Percentiles rank a stretch among this genome's conserved stretches.
phyloP scores from a whole-genome alignment of 1,140 invertebrate species.

The Oscheius sp. region DNA sequence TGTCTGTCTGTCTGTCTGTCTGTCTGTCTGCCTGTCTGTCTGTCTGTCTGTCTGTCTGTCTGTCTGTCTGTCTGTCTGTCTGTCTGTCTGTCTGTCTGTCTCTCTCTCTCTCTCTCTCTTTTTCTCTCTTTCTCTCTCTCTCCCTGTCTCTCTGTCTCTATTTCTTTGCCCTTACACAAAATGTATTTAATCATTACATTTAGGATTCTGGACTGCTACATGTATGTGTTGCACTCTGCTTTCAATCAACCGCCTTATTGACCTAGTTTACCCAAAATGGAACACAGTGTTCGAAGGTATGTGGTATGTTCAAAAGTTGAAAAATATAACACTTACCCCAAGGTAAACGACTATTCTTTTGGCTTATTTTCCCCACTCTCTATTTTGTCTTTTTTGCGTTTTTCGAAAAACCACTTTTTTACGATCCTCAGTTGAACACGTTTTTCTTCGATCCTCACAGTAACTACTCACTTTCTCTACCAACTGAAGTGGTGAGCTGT shows the following conservation, averaged over 20 bases:
- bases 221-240: constrained; percentile 10
- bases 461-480: background rate
- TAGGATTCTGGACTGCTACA: constrained; percentile 11
- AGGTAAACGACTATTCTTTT: background rate
- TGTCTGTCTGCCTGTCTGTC: no score
- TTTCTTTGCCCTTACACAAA: no score
- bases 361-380: background rate
- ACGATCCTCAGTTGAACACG: background rate
- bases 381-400: constrained; percentile 18
- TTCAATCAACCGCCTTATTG: constrained; percentile 12
- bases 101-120: no score
- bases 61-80: no score
- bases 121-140: no score
- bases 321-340: no score
- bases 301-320: background rate
- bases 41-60: no score
- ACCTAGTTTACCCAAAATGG: constrained; percentile 1
- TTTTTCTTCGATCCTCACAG: constrained; percentile 12
- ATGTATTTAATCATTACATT: background rate
- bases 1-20: no score
- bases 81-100: no score
- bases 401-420: constrained; percentile 5
- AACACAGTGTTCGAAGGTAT: background rate
- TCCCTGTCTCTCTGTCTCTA: no score
- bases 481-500: background rate